Conservation (phyloP, 2,797 vertebrate species). For the Helicolenus hilgendorfi region DNA sequence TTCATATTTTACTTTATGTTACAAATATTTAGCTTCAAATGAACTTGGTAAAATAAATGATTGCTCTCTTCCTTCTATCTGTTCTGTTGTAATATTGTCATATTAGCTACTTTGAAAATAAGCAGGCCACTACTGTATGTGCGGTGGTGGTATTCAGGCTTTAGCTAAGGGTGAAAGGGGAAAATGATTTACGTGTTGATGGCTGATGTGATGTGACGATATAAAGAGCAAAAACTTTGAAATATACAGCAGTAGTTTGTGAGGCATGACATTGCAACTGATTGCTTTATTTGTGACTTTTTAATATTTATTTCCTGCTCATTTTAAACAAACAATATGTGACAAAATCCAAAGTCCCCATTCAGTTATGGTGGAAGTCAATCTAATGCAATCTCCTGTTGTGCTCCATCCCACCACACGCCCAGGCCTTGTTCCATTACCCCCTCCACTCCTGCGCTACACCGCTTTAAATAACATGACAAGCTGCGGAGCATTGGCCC, state of each 20-base stretch:
- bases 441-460: background rate
- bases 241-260: background rate
- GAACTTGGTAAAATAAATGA: background rate
- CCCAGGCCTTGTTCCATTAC: constrained; percentile 3
- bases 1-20: background rate
- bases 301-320: background rate
- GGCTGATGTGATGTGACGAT: background rate
- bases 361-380: background rate
- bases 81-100: background rate
- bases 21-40: background rate
- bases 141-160: background rate
- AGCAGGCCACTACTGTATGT: background rate
- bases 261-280: background rate
- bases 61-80: background rate
- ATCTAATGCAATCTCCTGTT: background rate
- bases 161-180: background rate
- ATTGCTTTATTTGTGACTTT: background rate
- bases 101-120: background rate
- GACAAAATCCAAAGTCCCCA: background rate
- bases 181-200: background rate
- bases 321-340: background rate
- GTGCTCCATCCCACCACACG: background rate
- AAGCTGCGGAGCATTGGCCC: constrained; percentile 29
- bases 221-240: too few species aligned
- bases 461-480: constrained; percentile 52